Base-by-base conservation (phyloP, 1,140 invertebrate genomes). In the Zophobas atratus region DNA sequence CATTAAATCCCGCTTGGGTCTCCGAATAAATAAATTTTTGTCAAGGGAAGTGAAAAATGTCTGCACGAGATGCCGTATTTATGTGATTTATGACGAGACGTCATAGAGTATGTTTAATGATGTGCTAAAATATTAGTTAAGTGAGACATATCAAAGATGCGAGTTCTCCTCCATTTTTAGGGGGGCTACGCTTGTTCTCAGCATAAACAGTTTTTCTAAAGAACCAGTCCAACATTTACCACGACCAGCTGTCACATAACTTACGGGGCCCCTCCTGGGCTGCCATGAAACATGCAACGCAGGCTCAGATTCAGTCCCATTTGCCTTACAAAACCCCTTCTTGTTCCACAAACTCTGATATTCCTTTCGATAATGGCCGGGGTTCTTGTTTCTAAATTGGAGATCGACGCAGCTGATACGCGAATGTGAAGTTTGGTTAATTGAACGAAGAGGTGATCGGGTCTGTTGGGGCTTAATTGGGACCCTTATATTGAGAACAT, bases 211-310 rank as follows among this genome's bases (percentile, higher is more conserved):
- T 70, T 71, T 51, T 57, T 70, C 34, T 51, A 39, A 72, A 77
- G 71, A 71, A 49, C 78, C 79, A 77, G 77, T 75, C 78, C 56
- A 75, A 74, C 39, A 77, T 80, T 77, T 70, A 77, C 76, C 77
- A 76, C 77, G 63, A 75, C 41, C 80, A 82, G 82, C 82, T 84
- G 82, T 84, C 82, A 81, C 82, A 84, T 84, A 84, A 82, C 77
- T 84, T 80, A 84, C 77, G 80, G 74, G 74, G 73, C 77, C 80
- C 80, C 82, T 80, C 79, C 81, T 79, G 77, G 74, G 48, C 33
- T 63, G 70, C 76, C 70, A 74, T 60, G 70, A 67, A 43, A 67
- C 56, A 60, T 60, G 56, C 32, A 60, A 60, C 60, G 60, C 60
- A 67, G 38, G 43, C 60, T 67, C 60, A 67, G 60, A 67, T 43